These are phyloP conservation scores for Acanthosepion pharaonis DNA, from an alignment of 2,888 invertebrate genomes.

Conservation along the genomic window DNA sequence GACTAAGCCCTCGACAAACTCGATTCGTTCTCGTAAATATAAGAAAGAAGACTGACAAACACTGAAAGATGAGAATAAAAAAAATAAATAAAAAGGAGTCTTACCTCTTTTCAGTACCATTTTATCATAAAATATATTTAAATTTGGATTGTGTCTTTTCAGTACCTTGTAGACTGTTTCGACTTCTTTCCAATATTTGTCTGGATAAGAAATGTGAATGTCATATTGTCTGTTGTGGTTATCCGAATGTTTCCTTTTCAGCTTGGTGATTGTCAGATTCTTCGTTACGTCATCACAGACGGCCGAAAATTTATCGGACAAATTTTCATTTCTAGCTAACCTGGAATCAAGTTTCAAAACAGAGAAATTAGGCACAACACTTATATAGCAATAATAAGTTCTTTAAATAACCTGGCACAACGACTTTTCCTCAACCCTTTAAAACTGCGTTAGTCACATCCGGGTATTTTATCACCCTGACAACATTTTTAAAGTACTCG, in stretches of 20 bases:
- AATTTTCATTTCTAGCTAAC: background rate
- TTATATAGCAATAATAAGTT: no score
- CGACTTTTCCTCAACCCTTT: no score
- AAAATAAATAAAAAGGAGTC: background rate
- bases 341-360: background rate
- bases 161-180: constrained; percentile 53
- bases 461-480: no score
- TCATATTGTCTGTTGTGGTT: constrained; percentile 60
- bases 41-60: no score
- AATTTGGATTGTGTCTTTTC: constrained; percentile 57
- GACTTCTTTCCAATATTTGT: constrained; percentile 62
- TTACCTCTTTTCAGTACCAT: constrained; percentile 70
- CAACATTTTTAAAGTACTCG: no score
- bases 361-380: no score
- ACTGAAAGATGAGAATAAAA: no score
- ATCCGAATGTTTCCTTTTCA: background rate
- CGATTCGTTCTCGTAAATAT: no score
- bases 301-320: background rate
- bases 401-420: no score
- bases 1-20: no score
- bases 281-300: background rate
- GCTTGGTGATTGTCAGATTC: background rate
- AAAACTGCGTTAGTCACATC: no score
- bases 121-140: constrained; percentile 71
- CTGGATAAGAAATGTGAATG: constrained; percentile 72